Percentiles rank a stretch among this genome's conserved stretches.
phyloP scores from a whole-genome alignment of 92 coral and sea anemone genomes.

The Ricordea florida region DNA sequence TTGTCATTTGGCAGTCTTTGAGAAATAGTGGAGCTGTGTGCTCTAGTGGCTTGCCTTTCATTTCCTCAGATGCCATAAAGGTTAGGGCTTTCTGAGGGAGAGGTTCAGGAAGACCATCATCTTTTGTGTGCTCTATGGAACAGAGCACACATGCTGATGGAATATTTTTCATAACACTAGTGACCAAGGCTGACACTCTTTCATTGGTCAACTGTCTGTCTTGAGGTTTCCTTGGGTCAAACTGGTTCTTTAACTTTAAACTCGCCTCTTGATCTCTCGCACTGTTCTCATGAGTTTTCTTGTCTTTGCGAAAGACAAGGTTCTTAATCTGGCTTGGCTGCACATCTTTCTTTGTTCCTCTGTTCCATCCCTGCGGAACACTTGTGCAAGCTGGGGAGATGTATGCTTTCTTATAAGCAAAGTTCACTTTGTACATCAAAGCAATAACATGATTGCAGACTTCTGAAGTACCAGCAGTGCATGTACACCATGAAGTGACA shows the following conservation, averaged over 20 bases:
- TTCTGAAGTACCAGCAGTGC: conserved; percentile 69
- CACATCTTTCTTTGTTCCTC: conserved; percentile 67
- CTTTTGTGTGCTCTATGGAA: conserved; percentile 50
- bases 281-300: conserved; percentile 53
- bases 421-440: conserved; percentile 52
- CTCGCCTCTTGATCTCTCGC: conserved; percentile 7
- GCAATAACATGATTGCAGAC: conserved; percentile 70
- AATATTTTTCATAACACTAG: conserved; percentile 3
- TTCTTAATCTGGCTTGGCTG: conserved; percentile 31
- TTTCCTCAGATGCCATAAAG: conserved; percentile 53
- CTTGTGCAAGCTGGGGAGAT: conserved; percentile 72
- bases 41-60: conserved; percentile 49
- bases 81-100: conserved; percentile 44
- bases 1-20: conserved; percentile 50
- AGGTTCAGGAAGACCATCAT: conserved; percentile 49
- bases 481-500: conserved; percentile 78
- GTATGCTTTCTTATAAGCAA: conserved; percentile 60
- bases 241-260: conserved; percentile 38
- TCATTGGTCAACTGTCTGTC: conserved; percentile 61
- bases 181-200: conserved; percentile 46
- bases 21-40: conserved; percentile 38
- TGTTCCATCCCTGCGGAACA: conserved; percentile 74
- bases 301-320: conserved; percentile 63
- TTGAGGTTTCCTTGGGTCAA: conserved; percentile 66
- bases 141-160: conserved; percentile 61